Evolutionary conservation across 1,140 invertebrate species (phyloP).

Genomic region (Chironomus striatipennis): DNA sequence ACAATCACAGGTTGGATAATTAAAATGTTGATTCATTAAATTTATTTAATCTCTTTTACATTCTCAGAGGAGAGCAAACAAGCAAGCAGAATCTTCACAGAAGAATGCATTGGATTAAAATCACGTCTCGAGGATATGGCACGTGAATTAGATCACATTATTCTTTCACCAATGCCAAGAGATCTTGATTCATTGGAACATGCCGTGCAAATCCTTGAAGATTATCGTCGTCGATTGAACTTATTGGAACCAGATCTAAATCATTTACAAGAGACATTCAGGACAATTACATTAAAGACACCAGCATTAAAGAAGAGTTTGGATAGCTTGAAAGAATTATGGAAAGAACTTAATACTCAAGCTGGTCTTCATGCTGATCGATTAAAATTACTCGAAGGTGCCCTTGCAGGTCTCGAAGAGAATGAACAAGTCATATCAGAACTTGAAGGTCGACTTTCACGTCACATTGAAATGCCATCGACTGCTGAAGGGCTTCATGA

Average conservation of each 20-base stretch:
- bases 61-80: conserved; percentile 76
- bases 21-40: too few species aligned
- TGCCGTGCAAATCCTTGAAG: conserved; percentile 79
- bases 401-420: conserved; percentile 82
- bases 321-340: conserved; percentile 79
- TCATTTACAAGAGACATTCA: conserved; percentile 71
- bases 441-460: conserved; percentile 81
- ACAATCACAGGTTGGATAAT: background rate
- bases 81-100: conserved; percentile 74
- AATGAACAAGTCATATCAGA: conserved; percentile 80
- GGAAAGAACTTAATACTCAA: conserved; percentile 57
- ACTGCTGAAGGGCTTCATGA: conserved; percentile 66
- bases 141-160: conserved; percentile 66
- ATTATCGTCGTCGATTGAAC: conserved; percentile 67
- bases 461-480: conserved; percentile 73
- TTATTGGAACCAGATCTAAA: conserved; percentile 71
- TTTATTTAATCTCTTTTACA: too few species aligned
- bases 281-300: conserved; percentile 73
- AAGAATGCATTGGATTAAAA: conserved; percentile 72
- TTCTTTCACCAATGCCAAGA: conserved; percentile 69
- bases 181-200: conserved; percentile 80
- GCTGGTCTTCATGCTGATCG: conserved; percentile 39
- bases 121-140: conserved; percentile 77
- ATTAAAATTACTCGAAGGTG: conserved; percentile 84
- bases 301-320: conserved; percentile 82